Percentiles rank a stretch among this genome's conserved stretches.
phyloP scores from a whole-genome alignment of 2,113 vertebrate genomes.

The Syngnathus floridae region DNA sequence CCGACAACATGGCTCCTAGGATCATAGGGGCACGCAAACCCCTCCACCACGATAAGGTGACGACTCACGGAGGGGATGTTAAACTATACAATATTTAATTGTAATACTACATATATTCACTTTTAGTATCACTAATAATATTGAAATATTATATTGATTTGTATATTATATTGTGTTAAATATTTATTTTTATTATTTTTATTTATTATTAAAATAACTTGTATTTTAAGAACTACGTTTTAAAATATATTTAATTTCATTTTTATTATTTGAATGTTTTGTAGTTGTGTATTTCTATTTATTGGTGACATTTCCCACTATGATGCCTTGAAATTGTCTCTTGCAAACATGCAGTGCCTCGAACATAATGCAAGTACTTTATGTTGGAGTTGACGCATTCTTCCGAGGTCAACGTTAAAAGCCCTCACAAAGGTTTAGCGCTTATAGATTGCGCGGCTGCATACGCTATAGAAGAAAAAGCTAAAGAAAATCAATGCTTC shows the following conservation, averaged over 20 bases:
- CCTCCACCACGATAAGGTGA: no score
- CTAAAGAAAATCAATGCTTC: neutral
- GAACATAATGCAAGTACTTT: neutral
- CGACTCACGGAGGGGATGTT: no score
- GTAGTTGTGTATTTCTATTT: neutral
- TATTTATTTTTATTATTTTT: neutral
- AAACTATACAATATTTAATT: no score
- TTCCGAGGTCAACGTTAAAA: neutral
- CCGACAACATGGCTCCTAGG: no score
- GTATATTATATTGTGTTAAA: no score
- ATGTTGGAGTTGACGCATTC: neutral
- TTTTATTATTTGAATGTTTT: neutral
- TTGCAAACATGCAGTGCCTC: neutral
- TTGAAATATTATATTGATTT: neutral
- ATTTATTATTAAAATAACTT: neutral
- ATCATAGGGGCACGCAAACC: no score
- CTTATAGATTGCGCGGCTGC: neutral
- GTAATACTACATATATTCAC: neutral
- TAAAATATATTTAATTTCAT: no score
- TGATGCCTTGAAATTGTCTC: neutral
- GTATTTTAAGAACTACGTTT: neutral
- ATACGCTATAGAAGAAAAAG: neutral
- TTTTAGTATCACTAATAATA: neutral
- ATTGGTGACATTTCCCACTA: neutral
- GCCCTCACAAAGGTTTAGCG: neutral